These are phyloP conservation scores for Leucoraja erinaceus DNA, from an alignment of 2,113 vertebrate species.

Conservation along the genomic window DNA sequence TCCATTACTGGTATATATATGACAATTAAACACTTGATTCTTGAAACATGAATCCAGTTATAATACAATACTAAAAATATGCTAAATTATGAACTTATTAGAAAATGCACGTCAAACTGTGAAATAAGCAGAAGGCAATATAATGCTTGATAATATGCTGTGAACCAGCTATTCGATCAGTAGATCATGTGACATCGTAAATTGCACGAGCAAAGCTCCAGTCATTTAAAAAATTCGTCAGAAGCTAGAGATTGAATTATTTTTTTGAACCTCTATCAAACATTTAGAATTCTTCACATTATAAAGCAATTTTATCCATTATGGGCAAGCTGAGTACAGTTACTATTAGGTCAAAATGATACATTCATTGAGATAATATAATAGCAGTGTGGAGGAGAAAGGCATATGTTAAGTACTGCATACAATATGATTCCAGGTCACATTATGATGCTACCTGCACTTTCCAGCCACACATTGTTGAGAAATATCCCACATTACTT, in stretches of 20 bases:
- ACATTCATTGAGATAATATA: neutral
- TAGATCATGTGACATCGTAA: neutral
- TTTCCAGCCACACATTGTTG: neutral
- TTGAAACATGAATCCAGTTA: neutral
- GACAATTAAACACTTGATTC: too few relatives aligned
- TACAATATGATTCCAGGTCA: neutral
- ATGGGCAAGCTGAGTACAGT: neutral
- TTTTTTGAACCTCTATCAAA: constrained; percentile 12
- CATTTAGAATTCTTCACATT: neutral
- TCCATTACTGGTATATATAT: too few relatives aligned
- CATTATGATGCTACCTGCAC: neutral
- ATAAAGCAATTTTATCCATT: neutral
- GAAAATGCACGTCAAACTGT: constrained; percentile 24
- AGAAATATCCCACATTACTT: neutral
- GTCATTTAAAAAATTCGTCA: constrained; percentile 22
- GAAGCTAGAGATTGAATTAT: neutral
- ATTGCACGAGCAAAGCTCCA: constrained; percentile 15
- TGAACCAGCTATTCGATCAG: neutral
- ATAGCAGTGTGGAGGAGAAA: neutral
- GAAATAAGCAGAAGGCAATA: constrained; percentile 23
- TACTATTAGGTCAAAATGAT: neutral
- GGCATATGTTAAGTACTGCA: neutral
- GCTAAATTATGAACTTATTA: neutral
- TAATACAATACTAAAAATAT: neutral
- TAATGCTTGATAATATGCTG: neutral